phyloP scores from a whole-genome alignment of 2,888 invertebrate genomes.

The Orthosia gothica region DNA sequence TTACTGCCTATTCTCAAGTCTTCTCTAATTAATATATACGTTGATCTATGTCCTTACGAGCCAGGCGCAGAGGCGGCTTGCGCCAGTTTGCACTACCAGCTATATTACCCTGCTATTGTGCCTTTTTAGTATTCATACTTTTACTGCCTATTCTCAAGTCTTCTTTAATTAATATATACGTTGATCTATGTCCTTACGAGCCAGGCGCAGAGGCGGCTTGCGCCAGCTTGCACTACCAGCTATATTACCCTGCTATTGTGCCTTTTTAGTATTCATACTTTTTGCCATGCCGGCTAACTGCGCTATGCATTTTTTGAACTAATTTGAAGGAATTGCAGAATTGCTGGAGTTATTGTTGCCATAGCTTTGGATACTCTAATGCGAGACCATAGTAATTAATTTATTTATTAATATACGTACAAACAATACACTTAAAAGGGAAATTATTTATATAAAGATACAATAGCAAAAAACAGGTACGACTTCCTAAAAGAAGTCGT shows the following conservation, averaged over 20 bases:
- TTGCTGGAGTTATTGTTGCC: neutral
- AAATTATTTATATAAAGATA: too few species aligned
- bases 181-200: conserved; percentile 45
- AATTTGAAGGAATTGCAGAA: too few species aligned
- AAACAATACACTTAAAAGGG: too few species aligned
- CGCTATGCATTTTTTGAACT: conserved; percentile 31
- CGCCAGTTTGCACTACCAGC: conserved; percentile 60
- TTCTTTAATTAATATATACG: conserved; percentile 7
- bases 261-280: conserved; percentile 57
- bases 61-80: too few species aligned
- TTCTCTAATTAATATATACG: too few species aligned
- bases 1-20: too few species aligned
- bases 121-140: conserved; percentile 54
- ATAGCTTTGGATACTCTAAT: neutral
- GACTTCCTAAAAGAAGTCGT: too few species aligned
- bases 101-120: conserved; percentile 45
- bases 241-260: conserved; percentile 48
- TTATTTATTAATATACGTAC: too few species aligned
- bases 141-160: conserved; percentile 26
- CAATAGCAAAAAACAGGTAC: too few species aligned
- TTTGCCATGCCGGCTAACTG: conserved; percentile 29
- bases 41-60: too few species aligned
- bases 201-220: conserved; percentile 45
- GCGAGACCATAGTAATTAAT: neutral
- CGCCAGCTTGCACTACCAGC: conserved; percentile 59